Base-by-base conservation (phyloP, 2,113 vertebrate species). In the Dromaius novaehollandiae region DNA sequence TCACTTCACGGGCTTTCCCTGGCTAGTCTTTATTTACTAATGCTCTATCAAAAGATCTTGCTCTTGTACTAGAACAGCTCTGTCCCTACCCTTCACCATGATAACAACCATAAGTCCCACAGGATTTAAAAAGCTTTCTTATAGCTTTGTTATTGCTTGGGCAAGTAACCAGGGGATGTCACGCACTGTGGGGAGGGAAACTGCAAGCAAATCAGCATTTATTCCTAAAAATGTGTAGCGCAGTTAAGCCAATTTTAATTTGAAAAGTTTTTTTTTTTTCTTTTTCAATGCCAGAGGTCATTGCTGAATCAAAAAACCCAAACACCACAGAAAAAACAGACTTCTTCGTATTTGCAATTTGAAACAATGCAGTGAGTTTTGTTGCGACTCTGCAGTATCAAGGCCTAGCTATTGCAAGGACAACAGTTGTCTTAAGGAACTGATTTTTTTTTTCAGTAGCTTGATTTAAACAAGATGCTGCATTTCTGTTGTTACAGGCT, bases 401-500 rank as follows among this genome's bases (percentile, higher is more conserved):
- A 42, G 56, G 61, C 26, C 15, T 38, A n/a, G 42, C 24, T 6
- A 4, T 0, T 71, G 53, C 55, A 36, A 55, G 42, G 70, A 28
- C 44, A 36, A 30, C 19, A 32, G 2, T 24, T 36, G n/a, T 3
- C 28, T 38, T 21, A 2, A 9, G 26, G 30, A 25, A 21, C 1
- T 1, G 22, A 3, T 4, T 51, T 53, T n/a, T 10, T 40, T 10
- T 40, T 60, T n/a, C 3, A 26, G 42, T 8, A 22, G 48, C 22
- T 55, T 32, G 34, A 0, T 25, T 94, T 13, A 36, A 50, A 42
- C 1, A 8, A 9, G 21, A 2, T 4, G 10, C 3, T 30, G 20
- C 7, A 2, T 78, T 63, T 74, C 64, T 89, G 64, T 17, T n/a
- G 1, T 15, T 6, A 9, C 96, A 99, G 99, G 99, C 8, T 99